These are phyloP conservation scores for Ostrea denselamellosa DNA, from an alignment of 1,140 invertebrate genomes.

Conservation along the genomic window DNA sequence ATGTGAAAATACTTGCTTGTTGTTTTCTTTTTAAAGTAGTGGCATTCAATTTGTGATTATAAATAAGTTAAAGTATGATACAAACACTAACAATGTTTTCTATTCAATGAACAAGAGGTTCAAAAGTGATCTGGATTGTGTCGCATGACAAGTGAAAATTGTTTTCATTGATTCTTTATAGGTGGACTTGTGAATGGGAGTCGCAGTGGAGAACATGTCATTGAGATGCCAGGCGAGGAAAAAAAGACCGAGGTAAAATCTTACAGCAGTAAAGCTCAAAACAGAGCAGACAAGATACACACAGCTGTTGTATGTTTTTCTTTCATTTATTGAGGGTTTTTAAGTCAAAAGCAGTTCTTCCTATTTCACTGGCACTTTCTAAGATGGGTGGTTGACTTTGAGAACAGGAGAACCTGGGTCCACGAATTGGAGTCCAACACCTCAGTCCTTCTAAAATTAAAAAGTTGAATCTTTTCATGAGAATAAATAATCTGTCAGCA, in stretches of 20 bases:
- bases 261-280: too few species aligned
- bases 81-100: background rate
- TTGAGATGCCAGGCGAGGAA: constrained; percentile 69
- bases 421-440: too few species aligned
- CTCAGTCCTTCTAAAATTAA: too few species aligned
- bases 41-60: background rate
- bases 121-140: background rate
- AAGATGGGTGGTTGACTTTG: too few species aligned
- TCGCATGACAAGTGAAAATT: background rate
- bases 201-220: constrained; percentile 67
- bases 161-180: background rate
- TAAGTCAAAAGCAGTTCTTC: too few species aligned
- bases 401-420: too few species aligned
- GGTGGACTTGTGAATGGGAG: constrained; percentile 57
- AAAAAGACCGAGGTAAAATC: constrained; percentile 51
- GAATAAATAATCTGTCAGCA: too few species aligned
- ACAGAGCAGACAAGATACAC: too few species aligned
- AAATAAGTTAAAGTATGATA: background rate
- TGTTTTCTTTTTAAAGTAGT: background rate
- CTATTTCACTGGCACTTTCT: too few species aligned
- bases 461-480: too few species aligned
- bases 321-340: too few species aligned
- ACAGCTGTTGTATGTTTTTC: too few species aligned
- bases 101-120: background rate
- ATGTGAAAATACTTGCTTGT: constrained; percentile 20